Base-by-base conservation (phyloP, 2,888 invertebrate genomes). In the Spisula solida region DNA sequence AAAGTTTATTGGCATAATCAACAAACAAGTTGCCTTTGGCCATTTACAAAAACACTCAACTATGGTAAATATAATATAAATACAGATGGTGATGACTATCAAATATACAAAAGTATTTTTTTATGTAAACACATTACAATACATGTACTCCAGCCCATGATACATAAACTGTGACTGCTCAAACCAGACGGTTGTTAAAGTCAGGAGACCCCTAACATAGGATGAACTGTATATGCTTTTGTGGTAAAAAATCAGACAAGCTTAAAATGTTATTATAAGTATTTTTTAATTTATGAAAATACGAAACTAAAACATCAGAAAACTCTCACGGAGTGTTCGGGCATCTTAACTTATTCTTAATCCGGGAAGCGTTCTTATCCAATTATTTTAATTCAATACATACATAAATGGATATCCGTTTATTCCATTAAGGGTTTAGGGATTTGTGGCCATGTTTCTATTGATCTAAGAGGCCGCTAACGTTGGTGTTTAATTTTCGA, bases 371-470 rank as follows among this genome's bases (percentile, higher is more conserved):
- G 34, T 78, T 81, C 34, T 81, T 66, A 86, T 86, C 86, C 86
- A 86, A 86, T 86, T 86, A 86, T 29, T 20, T 31, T 47, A 70
- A 31, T 75, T 75, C 70, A 86, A 86, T 86, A 83, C 48, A 89
- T 82, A 79, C 70, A 51, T 48, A 47, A 25, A 66, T 60, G 25
- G 47, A 89, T 81, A 87, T 89, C 87, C 81, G 87, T 79, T 48
- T 51, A 90, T 82, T 90, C 87, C 90, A 90, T 90, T 90, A 90
- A 90, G 79, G 90, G 82, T 88, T 90, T 90, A 88, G 34, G 83
- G 87, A 86, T 86, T 90, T 90, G 55, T 79, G 60, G 80, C 75
- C 81, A 41, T 85, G 86, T 87, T 25, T 41, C 16, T 47, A 66
- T 31, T 78, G 66, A 84, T 89, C 89, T 84, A 31, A 89, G 55